Evolutionary conservation across 1,140 invertebrate genomes (phyloP), one percentile per base, ranked within the genome.

Genomic region (Saccostrea glomerata): DNA sequence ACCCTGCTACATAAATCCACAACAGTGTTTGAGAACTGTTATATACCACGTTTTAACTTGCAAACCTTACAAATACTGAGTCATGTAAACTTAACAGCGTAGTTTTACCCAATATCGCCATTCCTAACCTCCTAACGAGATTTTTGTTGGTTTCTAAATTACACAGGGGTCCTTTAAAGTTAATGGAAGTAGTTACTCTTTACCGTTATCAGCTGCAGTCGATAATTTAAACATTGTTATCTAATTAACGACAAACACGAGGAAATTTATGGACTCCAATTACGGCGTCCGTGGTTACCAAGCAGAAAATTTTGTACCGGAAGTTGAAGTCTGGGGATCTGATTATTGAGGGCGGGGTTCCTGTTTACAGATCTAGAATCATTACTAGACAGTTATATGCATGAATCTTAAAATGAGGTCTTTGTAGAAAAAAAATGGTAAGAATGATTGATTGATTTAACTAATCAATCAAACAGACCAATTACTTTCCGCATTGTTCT

Each of bases 181-280:
- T 13, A 77, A 30, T 15, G 2, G 11, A 77, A 30, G 70, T 2
- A 25, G 25, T 77, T 77, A 30, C 30, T 73, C 25, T 13, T 66
- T 15, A 25, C 30, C 9, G 6, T 77, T 77, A 77, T 77, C 70
- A 77, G 23, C 23, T 36, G 23, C 30, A 30, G 70, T 77, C 70
- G 23, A 77, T 77, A 30, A 77, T 25, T 30, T 63, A 77, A 77
- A 77, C 70, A 11, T 77, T 36, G 70, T 77, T 77, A 77, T 77
- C 70, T 25, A 77, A 77, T 77, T 77, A 77, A 77, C 11, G 70
- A 77, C 70, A 9, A 30, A 25, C 25, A 30, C 7, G 15, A 36
- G 70, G 30, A 77, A 30, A 77, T 77, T 30, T 36, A 77, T 77
- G 70, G 30, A 2, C 15, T 15, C 15, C 70, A 25, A 77, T 77